These are phyloP conservation scores for Ovis canadensis DNA, from an alignment of 2,113 vertebrate species.

Conservation along the genomic window DNA sequence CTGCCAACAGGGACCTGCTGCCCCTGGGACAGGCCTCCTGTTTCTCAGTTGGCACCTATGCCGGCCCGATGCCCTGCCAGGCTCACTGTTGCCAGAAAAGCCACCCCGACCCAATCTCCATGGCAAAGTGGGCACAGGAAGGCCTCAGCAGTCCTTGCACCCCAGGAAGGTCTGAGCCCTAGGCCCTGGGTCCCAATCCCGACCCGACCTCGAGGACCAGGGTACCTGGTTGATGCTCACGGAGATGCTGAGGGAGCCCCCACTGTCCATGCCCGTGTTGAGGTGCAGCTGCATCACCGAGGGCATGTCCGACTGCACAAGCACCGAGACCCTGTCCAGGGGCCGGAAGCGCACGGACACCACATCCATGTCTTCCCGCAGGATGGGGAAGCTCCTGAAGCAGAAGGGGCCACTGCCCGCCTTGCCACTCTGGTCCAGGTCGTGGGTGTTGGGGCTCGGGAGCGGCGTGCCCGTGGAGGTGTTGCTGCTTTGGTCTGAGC, in stretches of 20 bases:
- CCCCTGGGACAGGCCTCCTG: background rate
- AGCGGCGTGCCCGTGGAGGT: background rate
- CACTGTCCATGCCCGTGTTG: slow-evolving; percentile 83
- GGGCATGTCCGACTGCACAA: slow-evolving; percentile 76
- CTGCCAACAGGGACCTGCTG: background rate
- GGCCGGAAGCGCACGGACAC: slow-evolving; percentile 87
- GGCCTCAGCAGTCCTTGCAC: background rate
- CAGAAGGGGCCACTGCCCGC: slow-evolving; percentile 67
- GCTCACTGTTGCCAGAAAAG: background rate
- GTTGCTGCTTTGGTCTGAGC: slow-evolving; percentile 69
- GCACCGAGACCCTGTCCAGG: slow-evolving; percentile 77
- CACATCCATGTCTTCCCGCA: slow-evolving; percentile 89
- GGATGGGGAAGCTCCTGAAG: slow-evolving; percentile 82
- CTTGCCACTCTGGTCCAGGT: background rate
- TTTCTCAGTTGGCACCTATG: background rate
- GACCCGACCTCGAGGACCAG: too few species aligned
- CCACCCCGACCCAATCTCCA: background rate
- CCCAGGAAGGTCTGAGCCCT: background rate
- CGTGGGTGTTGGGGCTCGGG: background rate
- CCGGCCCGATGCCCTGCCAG: background rate
- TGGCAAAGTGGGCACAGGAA: background rate
- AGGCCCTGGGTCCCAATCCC: background rate
- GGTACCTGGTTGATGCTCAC: slow-evolving; percentile 84
- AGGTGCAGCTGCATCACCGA: slow-evolving; percentile 86
- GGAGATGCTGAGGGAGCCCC: slow-evolving; percentile 87